Base-by-base conservation (phyloP, 2,797 vertebrate genomes). In the Pipistrellus pygmaeus region DNA sequence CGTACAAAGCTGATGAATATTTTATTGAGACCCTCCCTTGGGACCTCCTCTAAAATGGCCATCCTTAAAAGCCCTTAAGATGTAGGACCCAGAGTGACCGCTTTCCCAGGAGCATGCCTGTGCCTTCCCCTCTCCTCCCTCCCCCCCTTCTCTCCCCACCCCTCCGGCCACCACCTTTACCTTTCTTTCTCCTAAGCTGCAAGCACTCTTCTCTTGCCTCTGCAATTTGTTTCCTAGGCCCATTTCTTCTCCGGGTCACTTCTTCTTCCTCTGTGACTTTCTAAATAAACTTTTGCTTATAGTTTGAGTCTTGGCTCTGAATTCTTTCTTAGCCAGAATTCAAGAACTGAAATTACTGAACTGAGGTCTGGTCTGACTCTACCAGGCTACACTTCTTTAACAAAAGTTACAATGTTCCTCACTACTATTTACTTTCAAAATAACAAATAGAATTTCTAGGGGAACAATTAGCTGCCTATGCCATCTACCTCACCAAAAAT, bases 401-500 rank as follows among this genome's bases (percentile, higher is more conserved):
- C 57, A 86, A 81, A 53, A 91, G 41, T 80, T 75, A n/a, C 11
- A 32, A 15, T 90, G 21, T 93, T 91, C 48, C 35, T 92, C 57
- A 38, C 23, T 64, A 48, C 38, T 46, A 23, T 83, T 92, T 6
- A 75, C 72, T 91, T 95, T 57, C 90, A 77, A 94, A 90, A n/a
- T 27, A 93, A 91, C 73, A 77, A 80, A 68, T 81, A 53, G 0
- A 88, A n/a, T 72, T 84, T 55, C 20, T 76, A 72, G 21, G 72
- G 23, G 30, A 95, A 90, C 84, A 30, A 82, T 55, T n/a, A 80
- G 25, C 55, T 82, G 4, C 71, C 73, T 60, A 91, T 77, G n/a
- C 41, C 27, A 30, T 2, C 4, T 18, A 10, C 6, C 14, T 1
- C 1, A 8, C 32, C 21, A 48, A 68, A 44, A 77, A 57, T 55